Evolutionary conservation across 2,797 vertebrate genomes (phyloP).

Genomic region (Sebastes alutus): DNA sequence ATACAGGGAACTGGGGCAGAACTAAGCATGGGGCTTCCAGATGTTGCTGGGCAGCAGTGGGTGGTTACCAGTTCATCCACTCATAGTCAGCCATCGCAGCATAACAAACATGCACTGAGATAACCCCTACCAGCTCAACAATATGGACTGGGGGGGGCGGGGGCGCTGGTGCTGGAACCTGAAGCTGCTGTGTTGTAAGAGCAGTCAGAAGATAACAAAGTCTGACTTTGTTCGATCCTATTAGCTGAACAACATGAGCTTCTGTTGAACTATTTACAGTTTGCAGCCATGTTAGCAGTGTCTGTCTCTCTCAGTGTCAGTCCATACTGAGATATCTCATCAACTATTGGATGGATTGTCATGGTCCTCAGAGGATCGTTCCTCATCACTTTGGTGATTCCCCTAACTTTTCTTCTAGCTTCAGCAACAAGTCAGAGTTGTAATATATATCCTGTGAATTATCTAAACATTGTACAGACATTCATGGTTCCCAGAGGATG

Average conservation of each 20-base stretch:
- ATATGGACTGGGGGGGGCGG: neutral
- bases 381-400: neutral
- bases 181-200: neutral
- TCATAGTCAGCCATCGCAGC: neutral
- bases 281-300: neutral
- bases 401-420: neutral
- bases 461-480: neutral
- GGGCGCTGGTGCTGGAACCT: neutral
- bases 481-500: neutral
- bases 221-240: neutral
- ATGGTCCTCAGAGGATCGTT: neutral
- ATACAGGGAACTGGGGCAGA: conserved; percentile 50
- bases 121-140: neutral
- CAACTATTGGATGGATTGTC: neutral
- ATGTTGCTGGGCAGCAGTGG: conserved; percentile 27
- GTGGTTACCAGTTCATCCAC: conserved; percentile 5
- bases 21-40: conserved; percentile 13
- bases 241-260: neutral
- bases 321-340: neutral
- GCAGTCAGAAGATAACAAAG: neutral
- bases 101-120: neutral
- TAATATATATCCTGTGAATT: neutral
- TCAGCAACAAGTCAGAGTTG: neutral
- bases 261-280: neutral
- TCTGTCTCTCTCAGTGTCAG: neutral